These are phyloP conservation scores for Aleadryas rufinucha DNA, from an alignment of 2,113 vertebrate species.

Conservation along the genomic window DNA sequence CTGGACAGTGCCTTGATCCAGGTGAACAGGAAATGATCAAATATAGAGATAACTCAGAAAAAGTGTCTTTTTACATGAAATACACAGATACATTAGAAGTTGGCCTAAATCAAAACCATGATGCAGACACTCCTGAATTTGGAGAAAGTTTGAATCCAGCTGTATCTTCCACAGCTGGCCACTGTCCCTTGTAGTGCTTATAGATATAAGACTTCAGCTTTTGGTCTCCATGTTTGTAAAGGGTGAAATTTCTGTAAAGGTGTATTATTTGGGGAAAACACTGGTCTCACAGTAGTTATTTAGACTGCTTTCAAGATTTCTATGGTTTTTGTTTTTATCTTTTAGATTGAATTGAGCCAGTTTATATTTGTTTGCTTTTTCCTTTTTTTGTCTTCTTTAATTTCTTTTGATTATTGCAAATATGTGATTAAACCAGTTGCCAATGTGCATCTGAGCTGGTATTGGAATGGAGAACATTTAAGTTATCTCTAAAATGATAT, in stretches of 20 bases:
- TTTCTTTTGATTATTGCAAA: background rate
- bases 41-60: background rate
- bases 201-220: background rate
- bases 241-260: background rate
- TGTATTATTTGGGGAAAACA: background rate
- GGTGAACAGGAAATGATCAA: constrained; percentile 71
- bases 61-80: background rate
- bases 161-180: background rate
- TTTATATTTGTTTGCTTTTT: background rate
- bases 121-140: background rate
- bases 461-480: background rate
- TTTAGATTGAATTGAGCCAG: background rate
- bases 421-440: background rate
- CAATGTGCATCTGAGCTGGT: background rate
- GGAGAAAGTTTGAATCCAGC: background rate
- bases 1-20: constrained; percentile 90
- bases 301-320: background rate
- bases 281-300: background rate
- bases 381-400: background rate
- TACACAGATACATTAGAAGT: background rate
- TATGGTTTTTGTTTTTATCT: background rate
- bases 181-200: background rate
- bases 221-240: background rate
- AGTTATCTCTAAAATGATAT: constrained; percentile 21
- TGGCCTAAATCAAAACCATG: background rate